phyloP scores from a whole-genome alignment of 2,888 invertebrate species.

The Dyspetes luteomarginatus region DNA sequence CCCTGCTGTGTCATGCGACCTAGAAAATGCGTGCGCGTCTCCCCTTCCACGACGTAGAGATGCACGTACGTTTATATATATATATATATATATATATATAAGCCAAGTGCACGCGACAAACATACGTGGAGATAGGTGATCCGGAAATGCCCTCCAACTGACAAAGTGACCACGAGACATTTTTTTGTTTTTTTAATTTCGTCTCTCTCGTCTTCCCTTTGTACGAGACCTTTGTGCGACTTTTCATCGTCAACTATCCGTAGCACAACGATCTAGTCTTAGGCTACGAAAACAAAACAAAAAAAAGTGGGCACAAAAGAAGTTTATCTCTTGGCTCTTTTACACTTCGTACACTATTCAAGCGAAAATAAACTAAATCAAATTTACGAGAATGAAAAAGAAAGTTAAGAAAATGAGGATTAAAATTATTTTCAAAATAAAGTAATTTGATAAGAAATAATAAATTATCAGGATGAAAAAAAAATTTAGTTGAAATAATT shows the following conservation, averaged over 20 bases:
- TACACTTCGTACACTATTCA: too few species aligned
- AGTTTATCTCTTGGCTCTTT: neutral
- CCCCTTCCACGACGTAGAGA: conserved; percentile 29
- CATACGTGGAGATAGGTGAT: conserved; percentile 19
- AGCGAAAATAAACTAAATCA: too few species aligned
- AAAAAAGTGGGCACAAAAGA: neutral
- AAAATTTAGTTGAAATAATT: too few species aligned
- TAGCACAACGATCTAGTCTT: conserved; percentile 29
- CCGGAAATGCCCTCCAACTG: conserved; percentile 48
- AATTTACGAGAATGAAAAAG: too few species aligned
- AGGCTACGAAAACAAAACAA: neutral
- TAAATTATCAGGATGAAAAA: too few species aligned
- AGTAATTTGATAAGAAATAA: too few species aligned
- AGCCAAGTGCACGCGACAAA: conserved; percentile 15
- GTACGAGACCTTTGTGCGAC: conserved; percentile 19
- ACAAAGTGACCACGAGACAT: conserved; percentile 22
- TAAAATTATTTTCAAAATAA: too few species aligned
- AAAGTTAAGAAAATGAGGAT: too few species aligned
- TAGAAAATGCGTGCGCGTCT: conserved; percentile 76
- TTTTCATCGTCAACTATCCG: conserved; percentile 20
- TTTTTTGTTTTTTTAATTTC: too few species aligned
- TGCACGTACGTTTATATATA: conserved; percentile 31
- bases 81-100: conserved; percentile 11
- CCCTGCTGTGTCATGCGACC: conserved; percentile 79
- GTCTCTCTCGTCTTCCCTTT: conserved; percentile 27